Conservation (phyloP, 2,797 vertebrate species). For the Rallus crepitans region DNA sequence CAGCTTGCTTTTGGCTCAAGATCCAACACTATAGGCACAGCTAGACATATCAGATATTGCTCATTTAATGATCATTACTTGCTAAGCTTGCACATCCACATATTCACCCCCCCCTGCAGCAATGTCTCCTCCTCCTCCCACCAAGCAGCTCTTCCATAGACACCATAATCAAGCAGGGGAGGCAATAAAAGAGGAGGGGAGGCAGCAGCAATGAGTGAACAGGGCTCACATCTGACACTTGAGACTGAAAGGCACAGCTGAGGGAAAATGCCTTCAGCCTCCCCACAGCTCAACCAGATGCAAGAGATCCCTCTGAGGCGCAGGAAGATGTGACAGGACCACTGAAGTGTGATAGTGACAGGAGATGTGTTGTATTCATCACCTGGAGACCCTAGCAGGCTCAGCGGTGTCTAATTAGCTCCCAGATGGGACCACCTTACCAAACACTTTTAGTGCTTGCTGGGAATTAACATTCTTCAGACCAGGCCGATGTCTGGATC, state of each 20-base stretch:
- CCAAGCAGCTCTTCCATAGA: background rate
- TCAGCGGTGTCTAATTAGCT: conserved; percentile 15
- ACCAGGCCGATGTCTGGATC: background rate
- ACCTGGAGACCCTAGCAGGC: background rate
- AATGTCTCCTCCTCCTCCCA: background rate
- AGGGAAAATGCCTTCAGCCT: conserved; percentile 6
- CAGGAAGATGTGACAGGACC: background rate
- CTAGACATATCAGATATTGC: background rate
- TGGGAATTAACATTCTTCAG: conserved; percentile 1
- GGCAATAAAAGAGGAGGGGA: background rate
- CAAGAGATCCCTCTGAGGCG: background rate
- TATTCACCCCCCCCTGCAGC: background rate
- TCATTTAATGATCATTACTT: background rate
- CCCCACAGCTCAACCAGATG: conserved; percentile 22
- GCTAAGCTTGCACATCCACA: background rate
- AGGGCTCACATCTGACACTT: background rate
- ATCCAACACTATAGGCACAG: background rate
- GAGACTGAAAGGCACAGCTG: background rate
- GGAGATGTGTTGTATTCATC: background rate
- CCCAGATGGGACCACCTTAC: background rate
- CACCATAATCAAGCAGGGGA: background rate
- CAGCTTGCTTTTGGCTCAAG: background rate
- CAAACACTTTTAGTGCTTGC: background rate
- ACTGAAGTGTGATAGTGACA: background rate
- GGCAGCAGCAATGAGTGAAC: accelerated